Base-by-base conservation (phyloP, 53 echinoderm and acorn worm genomes). In the Actinopyga echinites region DNA sequence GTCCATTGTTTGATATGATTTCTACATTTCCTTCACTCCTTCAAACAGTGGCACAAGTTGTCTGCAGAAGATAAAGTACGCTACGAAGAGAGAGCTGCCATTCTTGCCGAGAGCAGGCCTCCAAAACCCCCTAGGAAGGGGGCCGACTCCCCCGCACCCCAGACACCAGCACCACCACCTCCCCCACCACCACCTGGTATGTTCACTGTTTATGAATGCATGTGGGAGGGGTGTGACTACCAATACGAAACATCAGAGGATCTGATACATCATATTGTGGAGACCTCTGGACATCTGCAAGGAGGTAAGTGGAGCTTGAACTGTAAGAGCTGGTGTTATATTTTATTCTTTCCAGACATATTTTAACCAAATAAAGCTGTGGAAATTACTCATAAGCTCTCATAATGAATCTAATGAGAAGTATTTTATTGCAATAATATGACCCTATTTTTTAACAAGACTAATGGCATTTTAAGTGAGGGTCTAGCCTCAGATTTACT, bases 171-270 rank as follows among this genome's bases (percentile, higher is more conserved):
- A 9, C 30, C 20, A 6, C 83, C 4, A 64, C 74, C 29, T 54
- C 86, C 5, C 77, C 89, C 0, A 26, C 67, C 5, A 8, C 78
- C 86, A 53, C 64, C 84, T 19, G 89, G 87, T 21, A 87, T 92
- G 17, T 83, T 90, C 30, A 83, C 82, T 32, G 91, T 99, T 30
- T 99, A 82, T 58, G 94, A 99, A 68, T 99, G 94, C 56, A 66
- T 73, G 73, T 99, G 99, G 99, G 92, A 92, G 32, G 90, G 90
- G n/a, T 97, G 99, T 64, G 94, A 97, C 63, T 77, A 87, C 65
- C 94, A 94, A 89, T 97, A 79, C 74, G 99, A 97, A 9, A 92
- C 94, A 37, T 28, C 83, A 30, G 92, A 94, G n/a, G 99, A 97
- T 53, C 85, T 97, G 34, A 26, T 88, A 5, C 74, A 59, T 65